Conservation (phyloP, 1,140 invertebrate species). For the Laodelphax striatellus region DNA sequence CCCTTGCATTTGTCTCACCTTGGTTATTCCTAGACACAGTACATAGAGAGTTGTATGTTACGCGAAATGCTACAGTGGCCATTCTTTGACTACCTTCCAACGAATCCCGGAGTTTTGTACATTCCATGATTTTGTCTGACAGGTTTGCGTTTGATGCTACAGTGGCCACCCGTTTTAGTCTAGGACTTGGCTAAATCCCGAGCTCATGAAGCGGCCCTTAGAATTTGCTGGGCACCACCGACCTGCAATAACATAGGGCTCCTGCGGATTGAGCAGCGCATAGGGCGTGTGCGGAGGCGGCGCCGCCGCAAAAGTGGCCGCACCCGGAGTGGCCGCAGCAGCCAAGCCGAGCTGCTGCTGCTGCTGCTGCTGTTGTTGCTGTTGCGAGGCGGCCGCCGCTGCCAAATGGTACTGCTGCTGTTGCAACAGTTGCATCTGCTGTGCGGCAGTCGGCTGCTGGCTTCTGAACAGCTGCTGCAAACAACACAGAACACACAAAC, state of each 20-base stretch:
- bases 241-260: constrained; percentile 45
- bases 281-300: constrained; percentile 83
- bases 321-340: constrained; percentile 27
- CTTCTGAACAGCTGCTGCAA: constrained; percentile 78
- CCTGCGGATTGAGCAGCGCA: constrained; percentile 76
- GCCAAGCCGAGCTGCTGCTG: constrained; percentile 47
- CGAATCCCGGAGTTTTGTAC: too few species aligned
- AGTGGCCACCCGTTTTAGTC: too few species aligned
- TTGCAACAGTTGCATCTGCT: constrained; percentile 47
- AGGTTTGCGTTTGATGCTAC: too few species aligned
- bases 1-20: too few species aligned
- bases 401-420: constrained; percentile 45
- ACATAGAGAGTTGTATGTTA: too few species aligned
- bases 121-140: too few species aligned
- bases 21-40: too few species aligned
- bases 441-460: constrained; percentile 47
- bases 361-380: constrained; percentile 54
- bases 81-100: too few species aligned
- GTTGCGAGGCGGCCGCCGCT: constrained; percentile 39
- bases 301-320: constrained; percentile 48
- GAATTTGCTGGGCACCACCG: too few species aligned
- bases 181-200: too few species aligned
- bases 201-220: too few species aligned
- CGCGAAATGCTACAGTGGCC: too few species aligned
- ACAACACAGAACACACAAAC: constrained; percentile 20